phyloP scores from a whole-genome alignment of 1,140 invertebrate species.

The Brachionus koreanus region DNA sequence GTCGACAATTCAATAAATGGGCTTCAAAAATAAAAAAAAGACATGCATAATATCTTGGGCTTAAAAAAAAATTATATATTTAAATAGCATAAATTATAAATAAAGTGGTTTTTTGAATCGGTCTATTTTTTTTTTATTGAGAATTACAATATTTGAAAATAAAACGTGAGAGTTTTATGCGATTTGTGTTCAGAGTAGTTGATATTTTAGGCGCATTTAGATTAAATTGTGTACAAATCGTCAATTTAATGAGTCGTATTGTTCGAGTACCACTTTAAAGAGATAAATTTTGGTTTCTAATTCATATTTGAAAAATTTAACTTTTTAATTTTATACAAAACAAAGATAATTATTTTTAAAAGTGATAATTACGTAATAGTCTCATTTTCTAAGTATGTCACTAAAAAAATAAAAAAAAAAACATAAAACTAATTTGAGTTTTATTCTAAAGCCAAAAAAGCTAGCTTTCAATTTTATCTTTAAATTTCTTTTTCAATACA shows the following conservation, averaged over 20 bases:
- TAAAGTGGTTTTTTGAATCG: neutral
- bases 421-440: neutral
- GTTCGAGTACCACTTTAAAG: neutral
- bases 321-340: neutral
- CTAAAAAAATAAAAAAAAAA: neutral
- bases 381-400: neutral
- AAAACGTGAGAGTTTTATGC: neutral
- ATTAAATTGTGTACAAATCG: neutral
- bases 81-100: neutral
- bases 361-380: conserved; percentile 3
- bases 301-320: neutral
- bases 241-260: neutral
- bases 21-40: neutral
- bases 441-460: neutral
- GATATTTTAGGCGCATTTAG: neutral
- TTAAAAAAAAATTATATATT: neutral
- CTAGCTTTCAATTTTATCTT: neutral
- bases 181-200: neutral
- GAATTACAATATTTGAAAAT: neutral
- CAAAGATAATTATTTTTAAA: neutral
- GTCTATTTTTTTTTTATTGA: neutral
- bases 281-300: neutral
- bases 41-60: neutral
- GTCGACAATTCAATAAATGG: neutral
- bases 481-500: neutral